Base-by-base conservation (phyloP, 2,113 vertebrate genomes). In the Laterallus jamaicensis region DNA sequence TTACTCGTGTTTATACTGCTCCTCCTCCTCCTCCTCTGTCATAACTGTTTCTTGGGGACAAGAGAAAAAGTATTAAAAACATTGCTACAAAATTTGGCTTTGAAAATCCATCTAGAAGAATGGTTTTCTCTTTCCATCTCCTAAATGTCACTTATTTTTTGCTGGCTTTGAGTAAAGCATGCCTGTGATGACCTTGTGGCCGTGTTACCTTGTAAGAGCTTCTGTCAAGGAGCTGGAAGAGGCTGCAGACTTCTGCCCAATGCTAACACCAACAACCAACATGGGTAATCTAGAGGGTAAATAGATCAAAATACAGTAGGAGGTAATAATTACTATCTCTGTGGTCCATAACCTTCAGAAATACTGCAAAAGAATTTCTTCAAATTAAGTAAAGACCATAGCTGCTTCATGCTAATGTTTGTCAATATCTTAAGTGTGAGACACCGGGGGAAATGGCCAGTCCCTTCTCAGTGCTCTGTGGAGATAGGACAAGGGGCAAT, bases 211-310 rank as follows among this genome's bases (percentile, higher is more conserved):
- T 58, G n/a, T 49, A 25, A 6, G 63, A 62, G 32, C 29, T 55
- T 15, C 64, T 69, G 63, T 14, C 31, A 68, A 21, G 68, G 55
- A 88, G 64, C 12, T 62, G 42, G 39, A 79, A 28, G 24, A 82
- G 66, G 69, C 80, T 81, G 42, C 37, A 80, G 64, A 74, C 8
- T 85, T 59, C 52, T 74, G 60, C 47, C 44, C 8, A 1, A 7
- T 0, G 2, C 26, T 25, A 8, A 12, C 3, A 10, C 15, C n/a
- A 21, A 32, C 55, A 63, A 55, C 44, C 35, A 6, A 0, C 17
- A 25, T 3, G 13, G n/a, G 25, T 39, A 62, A 42, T 6, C 10
- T 0, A 13, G 54, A 73, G 31, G 9, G 22, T 32, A 64, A 68
- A 39, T 4, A 42, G 10, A 18, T 19, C 59, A 37, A 85, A 79